Conservation (phyloP, 2,113 vertebrate species). For the Zosterops japonicus region DNA sequence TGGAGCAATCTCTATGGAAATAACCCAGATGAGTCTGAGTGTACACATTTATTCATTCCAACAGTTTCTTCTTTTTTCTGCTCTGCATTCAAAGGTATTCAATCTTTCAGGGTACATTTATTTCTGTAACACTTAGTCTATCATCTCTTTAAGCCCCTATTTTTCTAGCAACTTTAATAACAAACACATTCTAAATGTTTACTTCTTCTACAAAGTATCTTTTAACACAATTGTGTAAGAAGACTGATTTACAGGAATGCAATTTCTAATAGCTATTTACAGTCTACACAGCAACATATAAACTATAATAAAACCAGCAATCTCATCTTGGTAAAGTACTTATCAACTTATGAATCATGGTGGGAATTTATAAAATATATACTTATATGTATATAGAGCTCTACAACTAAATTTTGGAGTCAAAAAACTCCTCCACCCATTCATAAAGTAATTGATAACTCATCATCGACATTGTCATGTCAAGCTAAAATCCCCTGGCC, state of each 20-base stretch:
- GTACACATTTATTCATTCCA: neutral
- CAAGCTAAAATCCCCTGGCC: neutral
- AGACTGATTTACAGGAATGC: neutral
- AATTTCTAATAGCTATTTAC: neutral
- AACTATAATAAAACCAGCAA: neutral
- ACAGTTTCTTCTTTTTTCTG: neutral
- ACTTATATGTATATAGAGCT: neutral
- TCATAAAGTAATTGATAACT: neutral
- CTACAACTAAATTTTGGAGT: neutral
- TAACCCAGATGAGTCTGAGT: neutral
- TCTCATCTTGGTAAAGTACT: neutral
- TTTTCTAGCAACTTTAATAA: neutral
- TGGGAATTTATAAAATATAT: neutral
- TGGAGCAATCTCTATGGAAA: neutral
- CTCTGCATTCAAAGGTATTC: neutral
- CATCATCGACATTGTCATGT: neutral
- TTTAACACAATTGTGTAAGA: neutral
- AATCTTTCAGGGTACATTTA: neutral
- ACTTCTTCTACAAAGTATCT: neutral
- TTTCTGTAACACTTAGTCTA: neutral
- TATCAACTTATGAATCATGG: neutral
- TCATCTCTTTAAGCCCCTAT: neutral
- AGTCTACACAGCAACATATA: neutral
- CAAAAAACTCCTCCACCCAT: neutral
- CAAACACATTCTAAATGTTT: neutral